Percentiles rank a stretch among this genome's conserved stretches.
Conservation (phyloP, 1,140 invertebrate genomes). For the Drosophila nigrodunni region DNA sequence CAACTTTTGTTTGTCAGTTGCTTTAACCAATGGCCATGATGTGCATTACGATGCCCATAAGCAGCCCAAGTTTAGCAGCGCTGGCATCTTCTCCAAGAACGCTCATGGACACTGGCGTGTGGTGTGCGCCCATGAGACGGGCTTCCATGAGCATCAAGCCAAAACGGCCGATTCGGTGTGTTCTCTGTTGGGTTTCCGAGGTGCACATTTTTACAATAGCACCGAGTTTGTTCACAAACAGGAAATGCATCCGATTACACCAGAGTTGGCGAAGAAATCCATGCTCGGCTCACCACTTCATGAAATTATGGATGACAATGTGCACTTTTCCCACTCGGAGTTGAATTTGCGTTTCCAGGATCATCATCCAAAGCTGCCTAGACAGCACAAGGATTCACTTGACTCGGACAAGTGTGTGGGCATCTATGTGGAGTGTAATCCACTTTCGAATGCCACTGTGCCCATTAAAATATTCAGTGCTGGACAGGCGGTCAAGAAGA, state of each 20-base stretch:
- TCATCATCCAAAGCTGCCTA: constrained; percentile 5
- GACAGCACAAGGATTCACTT: constrained; percentile 48
- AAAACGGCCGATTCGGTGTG: constrained; percentile 64
- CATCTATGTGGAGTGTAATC: constrained; percentile 76
- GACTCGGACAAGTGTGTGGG: constrained; percentile 58
- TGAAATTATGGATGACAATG: constrained; percentile 51
- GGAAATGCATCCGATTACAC: constrained; percentile 66
- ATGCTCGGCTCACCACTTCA: constrained; percentile 29
- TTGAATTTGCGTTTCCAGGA: constrained; percentile 1
- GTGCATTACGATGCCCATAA: constrained; percentile 87
- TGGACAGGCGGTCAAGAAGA: constrained; percentile 43
- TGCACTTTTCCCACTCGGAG: constrained; percentile 53
- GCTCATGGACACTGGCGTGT: constrained; percentile 87
- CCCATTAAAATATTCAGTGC: constrained; percentile 75
- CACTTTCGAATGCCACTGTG: constrained; percentile 56
- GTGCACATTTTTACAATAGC: constrained; percentile 69
- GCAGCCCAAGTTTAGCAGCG: constrained; percentile 86
- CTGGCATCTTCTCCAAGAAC: constrained; percentile 87
- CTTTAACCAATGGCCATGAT: constrained; percentile 87
- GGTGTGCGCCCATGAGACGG: constrained; percentile 86
- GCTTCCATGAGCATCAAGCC: constrained; percentile 60
- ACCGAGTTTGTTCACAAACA: constrained; percentile 54
- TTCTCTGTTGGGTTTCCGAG: constrained; percentile 73
- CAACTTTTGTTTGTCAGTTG: constrained; percentile 85
- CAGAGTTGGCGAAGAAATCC: constrained; percentile 48